Percentiles rank a stretch among this genome's conserved stretches.
These are phyloP conservation scores for Riparia riparia DNA, from an alignment of 2,113 vertebrate genomes.

Conservation along the genomic window DNA sequence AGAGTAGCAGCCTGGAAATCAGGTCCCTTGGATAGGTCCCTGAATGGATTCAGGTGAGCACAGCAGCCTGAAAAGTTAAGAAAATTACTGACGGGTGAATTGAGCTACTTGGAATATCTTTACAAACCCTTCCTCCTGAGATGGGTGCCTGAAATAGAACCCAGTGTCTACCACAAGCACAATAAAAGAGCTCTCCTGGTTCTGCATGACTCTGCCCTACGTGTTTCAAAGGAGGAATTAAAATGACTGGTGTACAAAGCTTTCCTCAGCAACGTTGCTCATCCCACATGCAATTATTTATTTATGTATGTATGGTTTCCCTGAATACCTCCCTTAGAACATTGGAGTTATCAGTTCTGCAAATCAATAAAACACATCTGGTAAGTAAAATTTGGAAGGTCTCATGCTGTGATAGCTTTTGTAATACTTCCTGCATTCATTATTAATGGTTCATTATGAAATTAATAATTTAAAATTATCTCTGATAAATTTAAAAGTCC, in stretches of 20 bases:
- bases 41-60: neutral
- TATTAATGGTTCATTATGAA: constrained; percentile 77
- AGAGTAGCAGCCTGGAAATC: neutral
- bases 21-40: neutral
- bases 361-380: constrained; percentile 78
- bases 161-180: neutral
- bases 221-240: constrained; percentile 10
- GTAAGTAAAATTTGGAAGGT: constrained; percentile 60
- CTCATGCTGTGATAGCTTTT: constrained; percentile 69
- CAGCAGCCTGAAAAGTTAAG: constrained; percentile 5
- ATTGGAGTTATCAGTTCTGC: constrained; percentile 62
- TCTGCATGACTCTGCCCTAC: neutral
- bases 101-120: neutral
- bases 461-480: constrained; percentile 78
- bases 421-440: constrained; percentile 74
- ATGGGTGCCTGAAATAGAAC: constrained; percentile 7
- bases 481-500: constrained; percentile 71
- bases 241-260: neutral
- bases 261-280: constrained; percentile 48
- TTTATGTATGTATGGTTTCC: constrained; percentile 59
- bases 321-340: constrained; percentile 57
- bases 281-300: constrained; percentile 71
- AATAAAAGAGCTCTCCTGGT: neutral
- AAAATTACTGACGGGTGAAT: constrained; percentile 10
- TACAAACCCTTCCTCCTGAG: neutral